Conservation (phyloP, 2,797 vertebrate genomes). For the Eulemur albifrons region DNA sequence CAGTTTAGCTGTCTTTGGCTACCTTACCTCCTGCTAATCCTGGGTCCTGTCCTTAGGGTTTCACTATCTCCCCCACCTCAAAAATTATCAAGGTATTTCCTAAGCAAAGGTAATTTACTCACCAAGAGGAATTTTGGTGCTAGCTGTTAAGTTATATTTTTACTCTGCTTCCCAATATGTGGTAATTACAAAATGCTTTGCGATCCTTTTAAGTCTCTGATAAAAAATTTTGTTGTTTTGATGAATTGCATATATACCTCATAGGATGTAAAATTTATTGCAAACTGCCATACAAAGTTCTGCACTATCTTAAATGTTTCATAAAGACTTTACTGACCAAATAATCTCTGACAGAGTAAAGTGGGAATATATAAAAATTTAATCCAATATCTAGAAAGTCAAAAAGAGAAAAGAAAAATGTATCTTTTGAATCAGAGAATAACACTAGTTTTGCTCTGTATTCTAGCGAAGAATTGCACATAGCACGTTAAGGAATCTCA, state of each 20-base stretch:
- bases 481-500: background rate
- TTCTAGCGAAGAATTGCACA: background rate
- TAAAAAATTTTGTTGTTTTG: slow-evolving; percentile 25
- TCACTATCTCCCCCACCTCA: background rate
- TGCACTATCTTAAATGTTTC: slow-evolving; percentile 23
- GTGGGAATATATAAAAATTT: background rate
- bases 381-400: background rate
- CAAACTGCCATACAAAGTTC: background rate
- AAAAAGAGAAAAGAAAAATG: background rate
- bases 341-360: background rate
- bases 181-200: slow-evolving; percentile 5
- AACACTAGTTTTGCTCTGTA: background rate
- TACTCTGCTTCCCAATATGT: background rate
- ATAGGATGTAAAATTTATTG: background rate
- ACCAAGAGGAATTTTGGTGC: background rate
- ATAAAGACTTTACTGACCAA: background rate
- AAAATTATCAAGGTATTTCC: background rate
- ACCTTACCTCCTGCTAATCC: background rate
- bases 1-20: background rate
- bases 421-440: background rate
- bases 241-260: background rate
- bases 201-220: background rate
- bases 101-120: background rate
- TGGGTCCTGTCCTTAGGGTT: background rate
- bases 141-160: background rate